These are phyloP conservation scores for Sclerurus mexicanus DNA, from an alignment of 2,113 vertebrate species.

Conservation along the genomic window DNA sequence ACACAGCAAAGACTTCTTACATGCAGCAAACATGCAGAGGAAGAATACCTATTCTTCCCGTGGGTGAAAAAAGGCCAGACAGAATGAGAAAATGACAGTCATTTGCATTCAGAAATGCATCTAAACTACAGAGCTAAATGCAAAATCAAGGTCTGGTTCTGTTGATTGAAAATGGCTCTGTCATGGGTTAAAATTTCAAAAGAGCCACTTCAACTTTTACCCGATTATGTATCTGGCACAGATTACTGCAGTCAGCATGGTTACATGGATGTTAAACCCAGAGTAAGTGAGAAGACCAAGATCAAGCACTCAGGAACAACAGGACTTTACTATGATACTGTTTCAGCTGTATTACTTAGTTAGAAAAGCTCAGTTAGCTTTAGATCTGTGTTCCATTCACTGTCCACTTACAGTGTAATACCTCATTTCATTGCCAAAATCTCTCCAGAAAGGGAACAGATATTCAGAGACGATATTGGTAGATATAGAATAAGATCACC, in stretches of 20 bases:
- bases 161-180: neutral
- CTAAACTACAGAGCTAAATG: neutral
- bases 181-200: neutral
- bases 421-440: neutral
- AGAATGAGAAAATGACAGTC: neutral
- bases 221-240: neutral
- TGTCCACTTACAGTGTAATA: rapidly evolving
- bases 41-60: neutral
- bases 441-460: neutral
- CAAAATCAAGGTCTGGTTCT: neutral
- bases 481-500: neutral
- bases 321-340: neutral
- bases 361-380: neutral
- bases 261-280: neutral
- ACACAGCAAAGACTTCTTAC: neutral
- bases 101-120: neutral
- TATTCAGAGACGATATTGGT: neutral
- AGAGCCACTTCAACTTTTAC: neutral
- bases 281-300: neutral
- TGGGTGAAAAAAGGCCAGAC: neutral
- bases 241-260: neutral
- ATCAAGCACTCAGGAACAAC: neutral
- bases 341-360: neutral
- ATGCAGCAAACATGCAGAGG: neutral
- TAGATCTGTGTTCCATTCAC: neutral